Evolutionary conservation across 30 jellyfish, hydroid and myxozoan species (phyloP).

Genomic region (Chironex yamaguchii): DNA sequence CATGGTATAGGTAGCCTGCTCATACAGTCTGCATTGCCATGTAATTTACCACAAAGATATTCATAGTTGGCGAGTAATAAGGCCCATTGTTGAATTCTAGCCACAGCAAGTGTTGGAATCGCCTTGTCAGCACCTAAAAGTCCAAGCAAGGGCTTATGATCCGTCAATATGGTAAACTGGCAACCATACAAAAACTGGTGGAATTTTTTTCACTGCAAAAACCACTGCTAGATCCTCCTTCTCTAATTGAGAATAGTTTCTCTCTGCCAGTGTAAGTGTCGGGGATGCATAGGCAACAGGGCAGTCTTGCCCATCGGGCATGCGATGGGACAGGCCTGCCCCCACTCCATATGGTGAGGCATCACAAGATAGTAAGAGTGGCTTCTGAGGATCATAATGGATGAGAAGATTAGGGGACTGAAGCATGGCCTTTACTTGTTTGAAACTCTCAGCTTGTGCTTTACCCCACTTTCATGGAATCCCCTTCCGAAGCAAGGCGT

Average conservation of each 20-base stretch:
- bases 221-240: constrained; percentile 66
- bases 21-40: too few relatives aligned
- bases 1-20: constrained; percentile 1
- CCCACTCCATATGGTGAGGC: constrained; percentile 79
- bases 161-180: constrained; percentile 49
- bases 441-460: constrained; percentile 22
- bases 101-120: constrained; percentile 60
- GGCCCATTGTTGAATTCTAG: constrained; percentile 74
- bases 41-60: too few relatives aligned
- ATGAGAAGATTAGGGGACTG: constrained; percentile 15
- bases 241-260: too few relatives aligned
- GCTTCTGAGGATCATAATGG: constrained; percentile 63
- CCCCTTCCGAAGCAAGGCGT: constrained; percentile 41
- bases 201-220: constrained; percentile 43
- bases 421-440: constrained; percentile 22
- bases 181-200: constrained; percentile 72
- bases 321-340: constrained; percentile 74
- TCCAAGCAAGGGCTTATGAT: constrained; percentile 64
- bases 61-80: constrained; percentile 10
- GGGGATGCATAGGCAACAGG: too few relatives aligned
- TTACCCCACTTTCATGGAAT: constrained; percentile 46
- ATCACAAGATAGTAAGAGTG: constrained; percentile 30
- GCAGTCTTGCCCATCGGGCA: too few relatives aligned
- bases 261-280: too few relatives aligned
- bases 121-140: constrained; percentile 2